Percentiles rank a stretch among this genome's conserved stretches.
Evolutionary conservation across 30 jellyfish, hydroid and myxozoan genomes (phyloP).

Genomic region (Chironex yamaguchii): DNA sequence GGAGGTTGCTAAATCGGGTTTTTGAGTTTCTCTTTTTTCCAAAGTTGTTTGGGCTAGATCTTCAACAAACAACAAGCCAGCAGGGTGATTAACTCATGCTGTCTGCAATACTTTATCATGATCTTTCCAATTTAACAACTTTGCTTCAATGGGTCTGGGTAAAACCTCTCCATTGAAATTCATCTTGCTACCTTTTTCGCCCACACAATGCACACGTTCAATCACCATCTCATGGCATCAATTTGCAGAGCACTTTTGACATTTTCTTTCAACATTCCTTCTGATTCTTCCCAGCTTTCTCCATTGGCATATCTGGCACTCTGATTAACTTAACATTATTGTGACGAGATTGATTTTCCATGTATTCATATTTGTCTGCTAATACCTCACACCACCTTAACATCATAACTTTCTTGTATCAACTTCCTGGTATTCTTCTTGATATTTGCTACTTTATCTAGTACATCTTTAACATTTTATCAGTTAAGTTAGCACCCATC

Average conservation of each 20-base stretch:
- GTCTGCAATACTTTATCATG: too few species aligned
- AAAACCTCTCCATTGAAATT: constrained; percentile 42
- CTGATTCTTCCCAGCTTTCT: constrained; percentile 50
- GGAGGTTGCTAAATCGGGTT: constrained; percentile 21
- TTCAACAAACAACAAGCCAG: too few species aligned
- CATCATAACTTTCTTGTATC: constrained; percentile 7
- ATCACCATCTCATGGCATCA: constrained; percentile 17
- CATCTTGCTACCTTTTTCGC: constrained; percentile 23
- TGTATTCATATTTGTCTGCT: constrained; percentile 19
- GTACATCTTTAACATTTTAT: background rate
- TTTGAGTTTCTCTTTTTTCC: too few species aligned
- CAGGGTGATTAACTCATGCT: too few species aligned
- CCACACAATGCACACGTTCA: constrained; percentile 36
- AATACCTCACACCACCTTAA: background rate
- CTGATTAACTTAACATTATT: constrained; percentile 28
- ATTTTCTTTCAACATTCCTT: constrained; percentile 13
- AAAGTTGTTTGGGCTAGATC: too few species aligned
- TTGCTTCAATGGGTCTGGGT: constrained; percentile 42
- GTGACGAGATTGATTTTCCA: constrained; percentile 34
- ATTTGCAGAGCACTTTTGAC: constrained; percentile 18
- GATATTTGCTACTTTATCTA: constrained; percentile 12
- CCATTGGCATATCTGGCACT: constrained; percentile 44
- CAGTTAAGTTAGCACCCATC: constrained; percentile 12
- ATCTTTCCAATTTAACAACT: too few species aligned
- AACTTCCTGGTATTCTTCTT: constrained; percentile 19